Evolutionary conservation across 1,140 invertebrate genomes (phyloP).

Genomic region (Plectrocnemia conspersa): DNA sequence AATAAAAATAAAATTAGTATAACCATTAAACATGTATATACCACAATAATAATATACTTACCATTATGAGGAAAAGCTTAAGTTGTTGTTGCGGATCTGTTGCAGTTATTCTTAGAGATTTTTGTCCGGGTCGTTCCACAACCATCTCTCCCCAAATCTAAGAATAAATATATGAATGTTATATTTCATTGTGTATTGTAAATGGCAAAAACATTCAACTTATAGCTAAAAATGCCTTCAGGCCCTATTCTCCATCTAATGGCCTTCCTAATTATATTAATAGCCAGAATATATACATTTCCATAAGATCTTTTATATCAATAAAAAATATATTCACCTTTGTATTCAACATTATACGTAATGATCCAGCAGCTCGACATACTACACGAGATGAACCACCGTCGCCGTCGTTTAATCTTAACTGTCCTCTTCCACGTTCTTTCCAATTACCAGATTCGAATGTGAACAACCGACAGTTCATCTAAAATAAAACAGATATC

Average conservation of each 20-base stretch:
- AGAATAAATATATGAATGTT: slow-evolving; percentile 33
- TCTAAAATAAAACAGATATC: slow-evolving; percentile 50
- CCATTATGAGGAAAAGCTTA: slow-evolving; percentile 81
- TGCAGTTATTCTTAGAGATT: slow-evolving; percentile 84
- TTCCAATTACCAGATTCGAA: slow-evolving; percentile 84
- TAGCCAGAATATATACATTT: no score
- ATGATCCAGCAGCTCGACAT: slow-evolving; percentile 79
- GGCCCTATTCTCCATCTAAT: no score
- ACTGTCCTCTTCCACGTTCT: slow-evolving; percentile 81
- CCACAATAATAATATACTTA: slow-evolving; percentile 40
- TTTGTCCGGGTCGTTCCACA: slow-evolving; percentile 76
- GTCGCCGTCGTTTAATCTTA: slow-evolving; percentile 80
- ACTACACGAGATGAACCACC: slow-evolving; percentile 63
- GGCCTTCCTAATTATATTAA: no score
- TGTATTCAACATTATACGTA: slow-evolving; percentile 87
- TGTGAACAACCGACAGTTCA: slow-evolving; percentile 86
- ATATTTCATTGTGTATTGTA: no score
- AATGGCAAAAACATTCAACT: no score
- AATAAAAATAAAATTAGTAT: background rate
- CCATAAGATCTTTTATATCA: no score
- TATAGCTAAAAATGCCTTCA: no score
- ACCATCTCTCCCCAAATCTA: slow-evolving; percentile 88
- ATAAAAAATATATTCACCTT: slow-evolving; percentile 55
- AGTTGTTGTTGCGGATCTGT: slow-evolving; percentile 77
- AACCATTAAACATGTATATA: background rate